Evolutionary conservation across 2,888 invertebrate species (phyloP), one percentile per base, ranked within the genome.

Genomic region (Endotricha flammealis): DNA sequence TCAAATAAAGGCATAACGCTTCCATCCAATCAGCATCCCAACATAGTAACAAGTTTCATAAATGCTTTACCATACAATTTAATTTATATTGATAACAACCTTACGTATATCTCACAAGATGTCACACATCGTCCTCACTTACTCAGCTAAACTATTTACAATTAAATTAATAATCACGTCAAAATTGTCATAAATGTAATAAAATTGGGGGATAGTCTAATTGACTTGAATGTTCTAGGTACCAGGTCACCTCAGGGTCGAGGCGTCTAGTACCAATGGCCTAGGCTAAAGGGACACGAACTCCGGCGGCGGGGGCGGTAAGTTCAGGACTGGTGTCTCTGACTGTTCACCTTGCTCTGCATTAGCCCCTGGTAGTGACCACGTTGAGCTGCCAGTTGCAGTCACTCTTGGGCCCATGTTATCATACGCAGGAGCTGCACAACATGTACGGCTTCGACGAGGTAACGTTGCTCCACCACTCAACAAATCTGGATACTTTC

Each of bases 351-450:
- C 36, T 29, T 74, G 72, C 29, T 85, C 85, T 1, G 72, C 57
- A 46, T 71, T 80, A 1, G 85, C 81, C 20, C 85, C 94, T 42
- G 94, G 94, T 51, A 96, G 81, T 10, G 95, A 95, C 67, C 95
- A 91, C 7, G 94, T 94, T 0, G 95, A 83, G 90, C 95, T 63
- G 89, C 96, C 73, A 1, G 94, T 94, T 8, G 95, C 95, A n/a
- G 96, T 96, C 34, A 96, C 94, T 55, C 96, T 89, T 23, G 95
- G 93, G 1, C 96, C 96, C 93, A 96, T 95, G 75, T 95, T 95
- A 77, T 96, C 96, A 70, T 96, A 96, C 32, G 93, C 93, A 20
- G 92, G 91, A 48, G 80, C 87, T 20, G 86, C 75, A 67, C 80
- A 90, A 46, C 81, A 87, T 25, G 73, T 79, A 41, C 83, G 65